A percentile compares a stretch with the other conserved stretches of the same genome.
Conservation (phyloP, 2,888 invertebrate genomes). For the Cyaniris semiargus region DNA sequence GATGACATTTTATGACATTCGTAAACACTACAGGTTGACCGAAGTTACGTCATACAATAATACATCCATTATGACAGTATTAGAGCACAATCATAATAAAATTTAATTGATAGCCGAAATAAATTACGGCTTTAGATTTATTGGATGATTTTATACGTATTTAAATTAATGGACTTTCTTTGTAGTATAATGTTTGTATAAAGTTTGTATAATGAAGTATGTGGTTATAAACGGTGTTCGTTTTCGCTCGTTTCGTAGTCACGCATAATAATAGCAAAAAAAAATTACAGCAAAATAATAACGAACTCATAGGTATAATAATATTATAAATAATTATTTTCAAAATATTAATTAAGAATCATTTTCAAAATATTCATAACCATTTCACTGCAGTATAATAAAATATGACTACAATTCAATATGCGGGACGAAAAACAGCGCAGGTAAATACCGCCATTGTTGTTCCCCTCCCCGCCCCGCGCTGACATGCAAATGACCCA, state of each 20-base stretch:
- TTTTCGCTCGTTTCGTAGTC: background rate
- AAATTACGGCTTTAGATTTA: background rate
- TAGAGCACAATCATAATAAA: conserved; percentile 3
- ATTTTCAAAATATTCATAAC: background rate
- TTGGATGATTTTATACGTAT: background rate
- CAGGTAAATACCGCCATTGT: conserved; percentile 53
- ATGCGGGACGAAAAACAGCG: background rate
- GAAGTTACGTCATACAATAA: background rate
- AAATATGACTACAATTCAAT: conserved; percentile 4
- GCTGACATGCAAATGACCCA: conserved; percentile 77
- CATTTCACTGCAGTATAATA: background rate
- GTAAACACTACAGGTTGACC: conserved; percentile 13
- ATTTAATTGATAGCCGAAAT: conserved; percentile 15
- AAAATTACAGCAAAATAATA: background rate
- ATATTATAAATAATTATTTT: background rate
- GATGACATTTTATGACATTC: conserved; percentile 4
- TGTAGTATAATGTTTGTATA: no score
- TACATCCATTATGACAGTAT: conserved; percentile 13
- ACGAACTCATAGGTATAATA: background rate
- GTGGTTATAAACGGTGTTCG: background rate
- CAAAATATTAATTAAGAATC: background rate
- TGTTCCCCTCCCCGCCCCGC: conserved; percentile 49
- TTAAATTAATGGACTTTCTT: background rate
- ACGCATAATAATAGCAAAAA: background rate
- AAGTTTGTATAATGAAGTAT: background rate